phyloP scores from a whole-genome alignment of 2,113 vertebrate species.

The Tapirus terrestris region DNA sequence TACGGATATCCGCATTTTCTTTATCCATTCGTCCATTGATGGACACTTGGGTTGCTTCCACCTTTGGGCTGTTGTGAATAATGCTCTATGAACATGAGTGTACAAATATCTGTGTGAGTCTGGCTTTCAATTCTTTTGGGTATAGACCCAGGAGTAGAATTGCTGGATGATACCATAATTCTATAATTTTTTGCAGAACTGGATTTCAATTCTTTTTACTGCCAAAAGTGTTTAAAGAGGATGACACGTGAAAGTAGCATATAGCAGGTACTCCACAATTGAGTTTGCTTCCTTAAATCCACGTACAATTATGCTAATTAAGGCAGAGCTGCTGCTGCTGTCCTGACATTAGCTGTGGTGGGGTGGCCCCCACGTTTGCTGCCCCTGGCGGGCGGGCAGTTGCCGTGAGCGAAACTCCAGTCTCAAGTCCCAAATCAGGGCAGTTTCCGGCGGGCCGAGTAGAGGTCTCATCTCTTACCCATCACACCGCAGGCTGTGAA shows the following conservation, averaged over 20 bases:
- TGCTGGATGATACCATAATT: not conserved
- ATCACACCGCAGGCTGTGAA: not conserved
- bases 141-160: not conserved
- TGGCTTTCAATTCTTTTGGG: not conserved
- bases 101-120: not conserved
- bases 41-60: accelerated
- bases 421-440: not conserved
- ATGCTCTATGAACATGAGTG: accelerated
- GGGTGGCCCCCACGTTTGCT: accelerated
- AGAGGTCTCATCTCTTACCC: too few relatives aligned
- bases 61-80: not conserved
- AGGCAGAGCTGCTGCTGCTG: accelerated
- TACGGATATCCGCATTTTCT: not conserved
- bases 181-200: not conserved
- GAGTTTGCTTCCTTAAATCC: not conserved
- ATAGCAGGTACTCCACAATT: accelerated
- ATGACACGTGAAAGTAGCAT: accelerated
- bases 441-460: not conserved
- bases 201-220: not conserved
- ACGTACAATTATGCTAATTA: accelerated
- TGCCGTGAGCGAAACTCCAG: not conserved
- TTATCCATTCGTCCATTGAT: accelerated
- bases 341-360: accelerated
- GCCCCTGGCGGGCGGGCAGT: accelerated
- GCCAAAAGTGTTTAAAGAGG: not conserved